Base-by-base conservation (phyloP, 2,113 vertebrate species). In the Jacana jacana region DNA sequence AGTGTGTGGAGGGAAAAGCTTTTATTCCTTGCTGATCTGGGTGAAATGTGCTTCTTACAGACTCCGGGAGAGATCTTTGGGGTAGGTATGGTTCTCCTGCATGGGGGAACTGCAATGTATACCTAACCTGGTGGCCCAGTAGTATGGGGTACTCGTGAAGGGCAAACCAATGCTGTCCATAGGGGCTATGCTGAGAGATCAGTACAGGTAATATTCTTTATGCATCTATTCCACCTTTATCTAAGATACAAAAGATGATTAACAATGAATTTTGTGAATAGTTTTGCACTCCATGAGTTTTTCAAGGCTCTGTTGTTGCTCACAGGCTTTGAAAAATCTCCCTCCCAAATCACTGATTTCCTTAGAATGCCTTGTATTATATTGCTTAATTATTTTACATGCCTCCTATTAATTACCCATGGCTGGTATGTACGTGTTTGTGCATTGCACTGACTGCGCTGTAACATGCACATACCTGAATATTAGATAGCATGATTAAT, bases 381-480 rank as follows among this genome's bases (percentile, higher is more conserved):
- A 61, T 77, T 82, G 64, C 69, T 93, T 88, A 90, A 89, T 93
- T 78, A 46, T 88, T 93, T 93, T 63, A 44, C 66, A 57, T 83
- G 76, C 17, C 54, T 88, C 51, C n/a, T 76, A 35, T 82, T 78
- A 90, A 86, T 72, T 73, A 91, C n/a, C 42, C 31, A 42, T 44
- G 30, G 64, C 73, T 86, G 69, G 75, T 52, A 84, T 30, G 49
- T 65, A 57, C 96, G 64, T 46, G 80, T 66, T 82, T 93, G n/a
- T 88, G 52, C 55, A 15, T 28, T 80, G 72, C 64, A 79, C 73
- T 68, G 39, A 58, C 88, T 65, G 44, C n/a, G 55, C 37, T 5
- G 2, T 44, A 86, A 51, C 82, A 66, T 31, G 68, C 64, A 76
- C 88, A 73, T 68, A 46, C 44, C 69, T 90, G 93, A 88, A 60